Percentiles rank a stretch among this genome's conserved stretches.
These are phyloP conservation scores for Labeo calbasu DNA, from an alignment of 2,797 vertebrate species.

Conservation along the genomic window DNA sequence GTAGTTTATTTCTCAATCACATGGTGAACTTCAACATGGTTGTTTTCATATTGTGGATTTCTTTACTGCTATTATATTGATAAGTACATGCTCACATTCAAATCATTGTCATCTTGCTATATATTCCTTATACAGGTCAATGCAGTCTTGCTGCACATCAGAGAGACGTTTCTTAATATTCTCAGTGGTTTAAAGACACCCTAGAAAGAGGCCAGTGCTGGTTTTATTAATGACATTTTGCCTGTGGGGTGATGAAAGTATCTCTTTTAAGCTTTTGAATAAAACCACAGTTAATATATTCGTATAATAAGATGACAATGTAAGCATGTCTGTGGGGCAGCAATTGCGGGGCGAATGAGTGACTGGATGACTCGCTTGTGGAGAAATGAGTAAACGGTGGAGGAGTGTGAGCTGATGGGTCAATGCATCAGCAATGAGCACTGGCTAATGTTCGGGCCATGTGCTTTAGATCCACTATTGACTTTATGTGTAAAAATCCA, in stretches of 20 bases:
- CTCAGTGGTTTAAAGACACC: neutral
- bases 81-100: neutral
- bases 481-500: neutral
- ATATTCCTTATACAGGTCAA: neutral
- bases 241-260: neutral
- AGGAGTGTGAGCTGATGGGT: constrained; percentile 18
- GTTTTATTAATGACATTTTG: neutral
- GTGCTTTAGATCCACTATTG: neutral
- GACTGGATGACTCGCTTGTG: constrained; percentile 18
- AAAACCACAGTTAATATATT: neutral
- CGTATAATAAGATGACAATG: neutral
- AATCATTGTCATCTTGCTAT: neutral
- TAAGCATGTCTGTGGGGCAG: constrained; percentile 7
- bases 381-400: neutral
- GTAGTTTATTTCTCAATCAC: neutral
- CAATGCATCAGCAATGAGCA: constrained; percentile 26
- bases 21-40: neutral
- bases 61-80: neutral
- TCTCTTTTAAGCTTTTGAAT: neutral
- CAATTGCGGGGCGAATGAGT: constrained; percentile 6
- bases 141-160: neutral
- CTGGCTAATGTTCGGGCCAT: neutral
- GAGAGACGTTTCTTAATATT: neutral
- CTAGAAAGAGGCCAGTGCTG: neutral
- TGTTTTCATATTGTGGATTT: neutral